Evolutionary conservation across 23 tunicate genomes (phyloP).

Genomic region (Diplosoma virens): DNA sequence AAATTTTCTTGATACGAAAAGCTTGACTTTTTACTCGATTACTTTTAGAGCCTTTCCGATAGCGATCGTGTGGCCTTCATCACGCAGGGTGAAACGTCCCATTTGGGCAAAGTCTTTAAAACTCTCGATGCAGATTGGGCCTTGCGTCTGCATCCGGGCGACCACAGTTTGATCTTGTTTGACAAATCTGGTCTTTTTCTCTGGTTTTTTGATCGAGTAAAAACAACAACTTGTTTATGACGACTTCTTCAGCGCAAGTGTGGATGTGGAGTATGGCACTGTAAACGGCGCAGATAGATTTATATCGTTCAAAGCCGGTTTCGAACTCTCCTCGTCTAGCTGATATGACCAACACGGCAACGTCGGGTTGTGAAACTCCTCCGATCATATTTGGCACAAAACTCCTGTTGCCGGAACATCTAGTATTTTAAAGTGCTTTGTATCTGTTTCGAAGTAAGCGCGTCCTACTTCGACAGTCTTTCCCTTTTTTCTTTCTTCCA

Average conservation of each 20-base stretch:
- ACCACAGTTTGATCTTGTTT: slow-evolving; percentile 90
- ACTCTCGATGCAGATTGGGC: slow-evolving; percentile 70
- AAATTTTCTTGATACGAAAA: too few relatives aligned
- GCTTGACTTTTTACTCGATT: slow-evolving; percentile 41
- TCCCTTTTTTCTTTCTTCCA: slow-evolving; percentile 94
- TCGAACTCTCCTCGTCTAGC: slow-evolving; percentile 95
- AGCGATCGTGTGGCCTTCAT: slow-evolving; percentile 88
- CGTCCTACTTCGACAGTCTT: slow-evolving; percentile 90
- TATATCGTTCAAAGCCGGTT: slow-evolving; percentile 90
- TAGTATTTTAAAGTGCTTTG: slow-evolving; percentile 82
- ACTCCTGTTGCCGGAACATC: slow-evolving; percentile 95
- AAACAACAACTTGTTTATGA: slow-evolving; percentile 46
- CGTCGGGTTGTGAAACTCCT: slow-evolving; percentile 93
- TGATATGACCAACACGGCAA: slow-evolving; percentile 82
- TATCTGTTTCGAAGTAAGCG: slow-evolving; percentile 88
- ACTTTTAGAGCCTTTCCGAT: slow-evolving; percentile 85
- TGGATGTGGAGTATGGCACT: slow-evolving; percentile 85
- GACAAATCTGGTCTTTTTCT: slow-evolving; percentile 64
- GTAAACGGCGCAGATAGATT: slow-evolving; percentile 81
- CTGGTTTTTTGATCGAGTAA: slow-evolving; percentile 77
- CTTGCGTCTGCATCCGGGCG: slow-evolving; percentile 60
- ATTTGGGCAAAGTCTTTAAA: slow-evolving; percentile 81
- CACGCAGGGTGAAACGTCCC: slow-evolving; percentile 91
- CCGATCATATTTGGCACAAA: slow-evolving; percentile 97
- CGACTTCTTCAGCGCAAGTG: slow-evolving; percentile 82